phyloP scores from a whole-genome alignment of 2,113 vertebrate genomes.

The Alethe castanea region DNA sequence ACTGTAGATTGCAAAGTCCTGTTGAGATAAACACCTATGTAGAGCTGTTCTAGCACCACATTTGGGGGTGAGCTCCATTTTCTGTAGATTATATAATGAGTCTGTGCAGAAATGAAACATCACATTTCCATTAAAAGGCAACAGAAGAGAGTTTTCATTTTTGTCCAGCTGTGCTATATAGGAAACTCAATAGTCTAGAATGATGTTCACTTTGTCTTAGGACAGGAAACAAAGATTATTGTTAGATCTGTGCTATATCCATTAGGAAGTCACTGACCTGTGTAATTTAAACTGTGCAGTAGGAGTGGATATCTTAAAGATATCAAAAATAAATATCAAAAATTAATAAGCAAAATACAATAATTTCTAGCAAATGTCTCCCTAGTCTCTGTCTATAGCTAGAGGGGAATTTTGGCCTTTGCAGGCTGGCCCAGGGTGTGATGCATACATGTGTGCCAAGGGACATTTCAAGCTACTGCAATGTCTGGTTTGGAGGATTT shows the following conservation, averaged over 20 bases:
- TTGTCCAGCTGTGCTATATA: not conserved
- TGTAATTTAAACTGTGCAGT: not conserved
- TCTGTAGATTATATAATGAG: fast-evolving
- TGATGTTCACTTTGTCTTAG: not conserved
- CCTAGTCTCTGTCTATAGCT: not conserved
- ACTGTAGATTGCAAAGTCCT: not conserved
- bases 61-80: not conserved
- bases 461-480: not conserved
- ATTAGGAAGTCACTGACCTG: not conserved
- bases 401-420: not conserved
- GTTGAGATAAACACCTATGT: not conserved
- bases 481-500: not conserved
- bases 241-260: not conserved
- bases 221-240: not conserved
- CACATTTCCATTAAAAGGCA: not conserved
- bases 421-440: not conserved
- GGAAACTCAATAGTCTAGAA: not conserved
- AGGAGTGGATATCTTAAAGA: not conserved
- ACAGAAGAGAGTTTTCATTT: not conserved
- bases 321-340: not conserved
- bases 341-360: not conserved
- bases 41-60: not conserved
- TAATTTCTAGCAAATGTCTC: not conserved
- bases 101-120: not conserved
- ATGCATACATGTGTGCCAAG: not conserved